phyloP scores from a whole-genome alignment of 2,888 invertebrate genomes.

The Lamellibrachia columna region DNA sequence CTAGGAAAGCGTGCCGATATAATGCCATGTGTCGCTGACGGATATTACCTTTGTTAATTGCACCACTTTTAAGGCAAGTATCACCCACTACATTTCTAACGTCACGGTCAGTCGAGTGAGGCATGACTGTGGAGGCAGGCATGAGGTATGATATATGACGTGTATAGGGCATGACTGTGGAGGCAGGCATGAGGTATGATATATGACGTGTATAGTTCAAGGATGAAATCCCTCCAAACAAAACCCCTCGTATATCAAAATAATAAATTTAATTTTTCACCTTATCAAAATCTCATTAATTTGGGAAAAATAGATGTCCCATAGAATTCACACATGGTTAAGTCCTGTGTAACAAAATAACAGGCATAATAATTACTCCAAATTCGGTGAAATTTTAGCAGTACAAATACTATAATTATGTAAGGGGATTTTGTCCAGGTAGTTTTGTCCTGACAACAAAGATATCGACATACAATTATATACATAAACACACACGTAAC shows the following conservation, averaged over 20 bases:
- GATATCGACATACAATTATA: not conserved
- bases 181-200: slow-evolving; percentile 7
- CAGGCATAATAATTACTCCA: not conserved
- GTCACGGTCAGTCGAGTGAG: slow-evolving; percentile 4
- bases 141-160: too few species aligned
- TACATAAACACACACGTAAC: not conserved
- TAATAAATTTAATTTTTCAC: not conserved
- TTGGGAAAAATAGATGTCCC: not conserved
- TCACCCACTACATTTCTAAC: slow-evolving; percentile 11
- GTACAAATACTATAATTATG: not conserved
- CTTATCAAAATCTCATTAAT: not conserved
- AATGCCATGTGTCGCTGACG: slow-evolving; percentile 16
- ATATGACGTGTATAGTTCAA: not conserved
- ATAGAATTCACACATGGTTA: not conserved
- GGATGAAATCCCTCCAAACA: not conserved
- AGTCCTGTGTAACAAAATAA: not conserved
- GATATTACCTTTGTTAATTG: slow-evolving; percentile 12
- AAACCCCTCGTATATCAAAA: not conserved
- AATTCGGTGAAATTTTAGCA: not conserved
- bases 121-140: not conserved
- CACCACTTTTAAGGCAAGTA: slow-evolving; percentile 16
- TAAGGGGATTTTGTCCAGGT: not conserved
- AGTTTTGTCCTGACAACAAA: not conserved
- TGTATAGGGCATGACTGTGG: not conserved
- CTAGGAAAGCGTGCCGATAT: slow-evolving; percentile 10